Conservation (phyloP, 1,140 invertebrate species). For the Solen grandis region DNA sequence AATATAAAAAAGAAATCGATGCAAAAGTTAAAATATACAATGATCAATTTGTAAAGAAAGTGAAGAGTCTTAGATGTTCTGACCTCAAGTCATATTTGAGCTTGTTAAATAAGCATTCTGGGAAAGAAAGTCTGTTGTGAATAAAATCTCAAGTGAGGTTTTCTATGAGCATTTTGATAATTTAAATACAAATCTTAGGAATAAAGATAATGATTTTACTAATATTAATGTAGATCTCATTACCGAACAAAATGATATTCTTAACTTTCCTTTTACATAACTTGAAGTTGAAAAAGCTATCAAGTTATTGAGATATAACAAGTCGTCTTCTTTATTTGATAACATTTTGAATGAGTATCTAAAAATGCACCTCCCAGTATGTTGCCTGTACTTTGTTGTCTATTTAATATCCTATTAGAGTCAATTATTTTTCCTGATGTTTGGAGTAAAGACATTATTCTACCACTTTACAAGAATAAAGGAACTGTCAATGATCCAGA, state of each 20-base stretch:
- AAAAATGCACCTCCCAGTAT: background rate
- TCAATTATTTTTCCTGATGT: too few relatives aligned
- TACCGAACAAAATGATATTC: background rate
- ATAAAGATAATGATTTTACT: background rate
- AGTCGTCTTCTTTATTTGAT: background rate
- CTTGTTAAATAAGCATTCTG: too few relatives aligned
- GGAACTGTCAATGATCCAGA: too few relatives aligned
- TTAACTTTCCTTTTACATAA: background rate
- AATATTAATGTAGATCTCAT: background rate
- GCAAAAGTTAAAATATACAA: background rate
- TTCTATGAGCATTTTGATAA: too few relatives aligned
- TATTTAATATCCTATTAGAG: too few relatives aligned
- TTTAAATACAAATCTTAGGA: background rate
- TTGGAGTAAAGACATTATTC: too few relatives aligned
- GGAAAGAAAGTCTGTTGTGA: too few relatives aligned
- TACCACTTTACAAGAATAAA: too few relatives aligned
- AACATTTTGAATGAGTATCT: constrained; percentile 6
- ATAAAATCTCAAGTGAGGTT: too few relatives aligned
- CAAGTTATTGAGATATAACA: background rate
- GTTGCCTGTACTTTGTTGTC: too few relatives aligned
- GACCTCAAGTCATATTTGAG: too few relatives aligned
- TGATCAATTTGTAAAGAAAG: background rate
- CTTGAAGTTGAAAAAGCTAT: background rate
- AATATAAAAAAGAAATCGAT: constrained; percentile 9
- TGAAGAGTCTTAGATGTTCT: too few relatives aligned